A percentile compares a stretch with the other conserved stretches of the same genome.
These are phyloP conservation scores for Hirtodrosophila alboralis DNA, from an alignment of 2,888 invertebrate species.

Conservation along the genomic window DNA sequence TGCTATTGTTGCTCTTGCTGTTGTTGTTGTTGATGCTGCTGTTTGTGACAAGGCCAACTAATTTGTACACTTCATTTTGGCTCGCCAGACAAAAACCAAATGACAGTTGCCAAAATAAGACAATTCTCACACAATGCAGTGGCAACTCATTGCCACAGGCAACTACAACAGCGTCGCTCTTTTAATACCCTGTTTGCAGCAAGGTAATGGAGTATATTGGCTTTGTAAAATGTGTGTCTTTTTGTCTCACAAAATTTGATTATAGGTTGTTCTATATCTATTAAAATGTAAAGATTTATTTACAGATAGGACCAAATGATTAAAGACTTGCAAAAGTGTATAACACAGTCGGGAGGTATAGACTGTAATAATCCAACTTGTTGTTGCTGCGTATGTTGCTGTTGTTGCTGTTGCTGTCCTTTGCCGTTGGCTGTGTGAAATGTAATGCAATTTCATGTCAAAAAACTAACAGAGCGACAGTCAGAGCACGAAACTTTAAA, in stretches of 20 bases:
- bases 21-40: conserved; percentile 33
- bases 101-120: conserved; percentile 79
- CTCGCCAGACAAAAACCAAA: conserved; percentile 57
- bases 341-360: too few relatives aligned
- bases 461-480: conserved; percentile 77
- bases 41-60: conserved; percentile 73
- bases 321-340: too few relatives aligned
- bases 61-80: conserved; percentile 74
- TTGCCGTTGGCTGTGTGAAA: conserved; percentile 59
- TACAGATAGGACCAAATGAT: too few relatives aligned
- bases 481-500: conserved; percentile 69
- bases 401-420: conserved; percentile 12
- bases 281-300: too few relatives aligned
- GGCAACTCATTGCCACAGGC: conserved; percentile 38
- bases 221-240: too few relatives aligned
- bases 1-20: conserved; percentile 23
- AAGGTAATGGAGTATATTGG: too few relatives aligned
- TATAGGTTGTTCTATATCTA: too few relatives aligned
- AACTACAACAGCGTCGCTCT: background rate
- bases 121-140: conserved; percentile 60
- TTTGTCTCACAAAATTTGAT: too few relatives aligned
- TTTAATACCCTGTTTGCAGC: too few relatives aligned
- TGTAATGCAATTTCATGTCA: conserved; percentile 79
- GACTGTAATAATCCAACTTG: too few relatives aligned
- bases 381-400: background rate